These are phyloP conservation scores for Hemicrepidius hirtus DNA, from an alignment of 2,888 invertebrate species.

Conservation along the genomic window DNA sequence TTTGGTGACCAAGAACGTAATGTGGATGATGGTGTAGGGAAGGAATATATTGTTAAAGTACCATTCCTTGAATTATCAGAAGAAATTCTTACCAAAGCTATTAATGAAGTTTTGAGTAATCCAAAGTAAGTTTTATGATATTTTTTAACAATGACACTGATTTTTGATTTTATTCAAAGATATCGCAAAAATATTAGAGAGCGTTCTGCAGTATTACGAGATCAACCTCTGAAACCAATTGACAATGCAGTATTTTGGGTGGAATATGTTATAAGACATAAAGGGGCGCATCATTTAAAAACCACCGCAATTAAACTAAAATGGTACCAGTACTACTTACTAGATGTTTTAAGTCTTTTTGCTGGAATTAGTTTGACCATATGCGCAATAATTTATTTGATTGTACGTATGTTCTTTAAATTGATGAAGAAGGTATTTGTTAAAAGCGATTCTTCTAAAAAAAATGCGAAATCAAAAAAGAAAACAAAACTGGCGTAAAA, in stretches of 20 bases:
- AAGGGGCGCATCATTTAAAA: conserved; percentile 59
- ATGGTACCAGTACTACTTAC: conserved; percentile 60
- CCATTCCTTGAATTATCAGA: conserved; percentile 69
- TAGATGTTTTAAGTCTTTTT: conserved; percentile 55
- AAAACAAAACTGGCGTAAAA: no score
- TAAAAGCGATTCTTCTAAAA: not conserved
- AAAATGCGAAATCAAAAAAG: not conserved
- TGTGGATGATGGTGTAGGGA: conserved; percentile 68
- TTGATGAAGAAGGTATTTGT: not conserved
- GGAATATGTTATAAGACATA: conserved; percentile 61
- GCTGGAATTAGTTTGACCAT: not conserved
- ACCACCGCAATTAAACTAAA: conserved; percentile 55
- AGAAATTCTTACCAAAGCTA: conserved; percentile 67
- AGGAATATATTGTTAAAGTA: conserved; percentile 70
- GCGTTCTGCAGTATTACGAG: conserved; percentile 56
- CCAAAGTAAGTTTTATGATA: conserved; percentile 57
- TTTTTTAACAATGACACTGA: not conserved
- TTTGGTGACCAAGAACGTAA: conserved; percentile 73
- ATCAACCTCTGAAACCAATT: conserved; percentile 59
- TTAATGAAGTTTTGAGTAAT: conserved; percentile 69
- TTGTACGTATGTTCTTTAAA: not conserved
- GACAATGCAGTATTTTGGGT: conserved; percentile 63
- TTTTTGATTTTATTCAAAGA: conserved; percentile 42
- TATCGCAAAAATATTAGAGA: conserved; percentile 55
- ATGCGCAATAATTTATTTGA: not conserved